Percentiles rank a stretch among this genome's conserved stretches.
Evolutionary conservation across 2,797 vertebrate species (phyloP).

Genomic region (Falco columbarius): DNA sequence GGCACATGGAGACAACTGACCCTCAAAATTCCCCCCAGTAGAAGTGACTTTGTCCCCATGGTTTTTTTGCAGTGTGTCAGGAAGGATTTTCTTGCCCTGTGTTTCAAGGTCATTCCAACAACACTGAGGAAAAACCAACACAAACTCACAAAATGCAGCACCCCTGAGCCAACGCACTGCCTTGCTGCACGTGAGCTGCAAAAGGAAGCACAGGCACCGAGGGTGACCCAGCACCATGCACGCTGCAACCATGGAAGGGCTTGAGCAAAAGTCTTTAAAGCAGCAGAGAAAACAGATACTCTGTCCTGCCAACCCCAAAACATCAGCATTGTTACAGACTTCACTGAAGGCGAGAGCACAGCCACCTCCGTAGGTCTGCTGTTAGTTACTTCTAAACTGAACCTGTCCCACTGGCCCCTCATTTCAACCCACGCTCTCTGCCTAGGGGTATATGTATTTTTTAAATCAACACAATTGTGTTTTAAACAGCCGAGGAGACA

Average conservation of each 20-base stretch:
- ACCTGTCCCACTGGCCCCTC: background rate
- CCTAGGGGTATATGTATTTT: background rate
- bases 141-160: background rate
- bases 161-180: background rate
- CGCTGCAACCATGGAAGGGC: accelerated
- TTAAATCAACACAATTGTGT: background rate
- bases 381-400: background rate
- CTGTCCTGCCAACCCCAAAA: background rate
- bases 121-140: background rate
- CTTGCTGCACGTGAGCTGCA: accelerated
- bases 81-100: background rate
- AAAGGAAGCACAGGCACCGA: background rate
- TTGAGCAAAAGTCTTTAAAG: background rate
- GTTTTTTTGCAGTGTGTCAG: background rate
- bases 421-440: background rate
- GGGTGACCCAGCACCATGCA: accelerated
- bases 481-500: background rate
- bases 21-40: background rate
- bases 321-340: background rate
- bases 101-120: background rate
- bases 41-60: background rate
- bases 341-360: background rate
- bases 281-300: background rate
- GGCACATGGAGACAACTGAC: background rate
- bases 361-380: background rate